A percentile compares a stretch with the other conserved stretches of the same genome.
Conservation (phyloP, 2,797 vertebrate genomes). For the Peromyscus attwateri region DNA sequence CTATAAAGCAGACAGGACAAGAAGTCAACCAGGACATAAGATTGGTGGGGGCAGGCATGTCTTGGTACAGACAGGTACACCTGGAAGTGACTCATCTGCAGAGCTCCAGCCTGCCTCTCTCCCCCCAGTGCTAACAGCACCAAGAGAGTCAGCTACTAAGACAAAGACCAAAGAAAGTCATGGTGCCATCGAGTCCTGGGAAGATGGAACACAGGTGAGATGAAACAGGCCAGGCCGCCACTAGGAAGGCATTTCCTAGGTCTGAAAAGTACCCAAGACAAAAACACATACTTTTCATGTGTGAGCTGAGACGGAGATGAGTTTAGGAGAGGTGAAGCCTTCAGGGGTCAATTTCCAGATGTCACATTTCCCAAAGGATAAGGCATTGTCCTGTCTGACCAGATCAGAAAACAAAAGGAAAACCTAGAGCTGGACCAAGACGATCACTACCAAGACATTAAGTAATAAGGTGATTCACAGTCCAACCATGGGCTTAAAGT, state of each 20-base stretch:
- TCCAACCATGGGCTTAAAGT: background rate
- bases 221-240: background rate
- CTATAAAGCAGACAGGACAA: background rate
- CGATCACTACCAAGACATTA: background rate
- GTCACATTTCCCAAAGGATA: background rate
- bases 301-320: background rate
- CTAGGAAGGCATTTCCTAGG: background rate
- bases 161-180: background rate
- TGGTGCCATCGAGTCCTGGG: background rate
- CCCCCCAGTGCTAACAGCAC: background rate
- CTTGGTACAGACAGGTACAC: background rate
- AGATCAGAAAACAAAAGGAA: background rate
- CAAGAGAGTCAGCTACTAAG: background rate
- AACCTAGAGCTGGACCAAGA: background rate
- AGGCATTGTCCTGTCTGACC: background rate
- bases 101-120: rapidly evolving
- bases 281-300: background rate
- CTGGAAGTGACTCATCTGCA: too few relatives aligned
- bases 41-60: background rate
- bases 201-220: background rate
- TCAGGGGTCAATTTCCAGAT: background rate
- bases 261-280: background rate
- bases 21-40: background rate
- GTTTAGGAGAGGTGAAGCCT: background rate
- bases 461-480: background rate